Conservation (phyloP, 2,797 vertebrate genomes). For the Fundulus diaphanus region DNA sequence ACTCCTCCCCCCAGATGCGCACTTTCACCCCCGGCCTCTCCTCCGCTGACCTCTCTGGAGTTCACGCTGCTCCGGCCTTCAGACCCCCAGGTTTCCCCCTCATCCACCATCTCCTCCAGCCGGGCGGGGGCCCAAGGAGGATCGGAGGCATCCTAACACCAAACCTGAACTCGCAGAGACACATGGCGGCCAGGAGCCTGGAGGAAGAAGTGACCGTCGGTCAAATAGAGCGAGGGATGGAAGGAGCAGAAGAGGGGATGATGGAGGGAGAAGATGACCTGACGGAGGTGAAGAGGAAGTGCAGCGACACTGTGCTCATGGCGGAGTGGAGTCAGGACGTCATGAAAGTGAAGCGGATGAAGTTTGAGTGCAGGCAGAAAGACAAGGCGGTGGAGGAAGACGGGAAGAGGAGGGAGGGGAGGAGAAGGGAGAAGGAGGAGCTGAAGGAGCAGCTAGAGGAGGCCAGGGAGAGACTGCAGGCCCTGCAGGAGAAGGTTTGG, state of each 20-base stretch:
- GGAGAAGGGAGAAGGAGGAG: conserved; percentile 79
- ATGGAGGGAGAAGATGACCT: conserved; percentile 43
- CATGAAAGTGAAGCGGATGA: conserved; percentile 76
- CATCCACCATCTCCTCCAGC: conserved; percentile 80
- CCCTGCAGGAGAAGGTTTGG: conserved; percentile 84
- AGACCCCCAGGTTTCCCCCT: conserved; percentile 73
- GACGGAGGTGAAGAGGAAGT: conserved; percentile 63
- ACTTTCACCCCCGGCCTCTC: conserved; percentile 67
- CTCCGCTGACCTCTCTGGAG: conserved; percentile 60
- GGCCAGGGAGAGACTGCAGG: conserved; percentile 79
- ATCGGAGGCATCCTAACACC: conserved; percentile 59
- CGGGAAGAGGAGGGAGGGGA: conserved; percentile 63
- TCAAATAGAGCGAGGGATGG: conserved; percentile 31
- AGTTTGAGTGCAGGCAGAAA: conserved; percentile 67
- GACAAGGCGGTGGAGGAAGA: conserved; percentile 44
- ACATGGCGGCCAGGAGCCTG: conserved; percentile 40
- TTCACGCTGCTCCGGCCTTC: conserved; percentile 58
- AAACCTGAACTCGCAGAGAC: conserved; percentile 53
- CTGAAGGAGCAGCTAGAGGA: conserved; percentile 84
- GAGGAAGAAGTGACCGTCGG: conserved; percentile 57
- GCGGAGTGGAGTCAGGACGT: conserved; percentile 74
- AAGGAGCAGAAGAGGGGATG: conserved; percentile 44
- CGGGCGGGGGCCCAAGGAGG: conserved; percentile 67
- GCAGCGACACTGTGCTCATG: conserved; percentile 26
- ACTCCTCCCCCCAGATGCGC: conserved; percentile 71